Conservation (phyloP, 2,113 vertebrate genomes). For the Neodon shergylaensis region DNA sequence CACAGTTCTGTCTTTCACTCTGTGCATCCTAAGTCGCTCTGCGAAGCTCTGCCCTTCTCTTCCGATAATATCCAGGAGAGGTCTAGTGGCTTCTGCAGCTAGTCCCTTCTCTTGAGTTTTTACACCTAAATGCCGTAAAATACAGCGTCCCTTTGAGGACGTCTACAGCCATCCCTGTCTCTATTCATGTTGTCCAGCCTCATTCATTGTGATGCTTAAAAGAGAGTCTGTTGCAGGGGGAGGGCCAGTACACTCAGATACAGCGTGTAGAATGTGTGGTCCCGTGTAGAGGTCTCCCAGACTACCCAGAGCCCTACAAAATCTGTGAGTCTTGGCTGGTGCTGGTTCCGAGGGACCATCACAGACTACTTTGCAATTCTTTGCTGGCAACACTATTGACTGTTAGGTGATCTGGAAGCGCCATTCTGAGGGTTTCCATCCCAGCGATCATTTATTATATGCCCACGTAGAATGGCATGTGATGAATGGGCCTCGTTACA, state of each 20-base stretch:
- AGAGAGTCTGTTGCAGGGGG: neutral
- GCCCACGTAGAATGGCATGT: neutral
- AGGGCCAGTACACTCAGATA: neutral
- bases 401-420: conserved; percentile 1
- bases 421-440: conserved; percentile 41
- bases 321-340: neutral
- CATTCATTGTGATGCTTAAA: neutral
- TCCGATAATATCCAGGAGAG: neutral
- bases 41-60: neutral
- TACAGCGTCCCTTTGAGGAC: neutral
- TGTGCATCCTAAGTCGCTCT: neutral
- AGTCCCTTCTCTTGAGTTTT: conserved; percentile 38
- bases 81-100: neutral
- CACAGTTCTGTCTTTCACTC: neutral
- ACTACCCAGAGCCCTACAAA: neutral
- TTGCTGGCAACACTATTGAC: neutral
- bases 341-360: neutral
- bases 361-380: neutral
- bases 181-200: neutral
- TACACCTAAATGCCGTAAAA: neutral
- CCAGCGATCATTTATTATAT: neutral
- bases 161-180: neutral
- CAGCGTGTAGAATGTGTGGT: neutral
- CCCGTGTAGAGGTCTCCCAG: neutral
- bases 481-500: conserved; percentile 3